Evolutionary conservation across 2,888 invertebrate species (phyloP), one percentile per base, ranked within the genome.

Genomic region (Ormyrus pomaceus): DNA sequence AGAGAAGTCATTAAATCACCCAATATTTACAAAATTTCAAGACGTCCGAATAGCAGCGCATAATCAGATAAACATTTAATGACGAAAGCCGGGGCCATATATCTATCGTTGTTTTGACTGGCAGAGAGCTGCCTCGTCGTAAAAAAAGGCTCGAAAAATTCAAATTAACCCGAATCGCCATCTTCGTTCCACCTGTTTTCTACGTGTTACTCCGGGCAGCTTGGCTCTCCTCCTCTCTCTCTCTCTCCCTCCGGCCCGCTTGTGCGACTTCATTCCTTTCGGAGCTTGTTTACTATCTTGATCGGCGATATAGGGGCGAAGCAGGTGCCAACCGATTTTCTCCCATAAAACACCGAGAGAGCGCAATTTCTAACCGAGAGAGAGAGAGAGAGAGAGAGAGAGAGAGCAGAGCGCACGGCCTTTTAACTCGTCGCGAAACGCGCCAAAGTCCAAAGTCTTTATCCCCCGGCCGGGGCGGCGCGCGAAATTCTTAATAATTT

Each of bases 401-500:
- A 64, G 51, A 2, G 53, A 45, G 19, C 6, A n/a, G 11, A 11
- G n/a, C 51, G 48, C n/a, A 5, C 11, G 53, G 50, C 53, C 11
- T 51, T 58, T 56, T n/a, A 5, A 9, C 46, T 69, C 46, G 4
- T 48, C 48, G 45, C 48, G 13, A 53, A 58, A 62, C 45, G 62
- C 19, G 10, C 34, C 58, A 73, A 48, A 73, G 64, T 73, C 73
- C 73, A 53, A 1, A 34, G 34, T 34, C 64, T 73, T 73, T 73
- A 73, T 73, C 48, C 55, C 64, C 53, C 46, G 10, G 55, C 55
- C 73, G 13, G 34, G 13, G 46, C 34, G 11, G 10, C 50, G 50
- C 19, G 50, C 58, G 69, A 76, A 75, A 79, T 80, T 77, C 70
- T 82, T 80, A 80, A 82, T 82, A 80, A 82, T 82, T 82, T 80